These are phyloP conservation scores for Rafetus swinhoei DNA, from an alignment of 2,113 vertebrate species.

Conservation along the genomic window DNA sequence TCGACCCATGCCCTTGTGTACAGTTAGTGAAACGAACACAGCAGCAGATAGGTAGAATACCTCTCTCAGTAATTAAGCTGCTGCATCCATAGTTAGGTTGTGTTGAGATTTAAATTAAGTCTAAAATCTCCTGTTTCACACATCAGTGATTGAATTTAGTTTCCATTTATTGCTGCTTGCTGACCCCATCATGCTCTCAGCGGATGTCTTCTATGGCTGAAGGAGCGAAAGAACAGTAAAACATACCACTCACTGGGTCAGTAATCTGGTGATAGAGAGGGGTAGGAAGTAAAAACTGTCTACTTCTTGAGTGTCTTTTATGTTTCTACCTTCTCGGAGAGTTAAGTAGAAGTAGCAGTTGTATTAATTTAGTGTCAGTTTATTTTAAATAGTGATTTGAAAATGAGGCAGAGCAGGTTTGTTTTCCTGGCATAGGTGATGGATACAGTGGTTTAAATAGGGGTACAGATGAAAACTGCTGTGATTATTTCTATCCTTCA, in stretches of 20 bases:
- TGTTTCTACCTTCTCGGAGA: neutral
- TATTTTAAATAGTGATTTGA: neutral
- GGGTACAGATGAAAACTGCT: constrained; percentile 29
- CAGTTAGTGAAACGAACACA: neutral
- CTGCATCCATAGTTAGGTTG: neutral
- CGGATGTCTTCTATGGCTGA: neutral
- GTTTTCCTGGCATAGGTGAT: neutral
- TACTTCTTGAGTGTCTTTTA: neutral
- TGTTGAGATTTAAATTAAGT: neutral
- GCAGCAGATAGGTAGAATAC: neutral
- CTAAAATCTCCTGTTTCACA: neutral
- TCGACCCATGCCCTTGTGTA: neutral
- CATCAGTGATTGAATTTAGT: neutral
- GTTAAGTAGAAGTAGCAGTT: neutral
- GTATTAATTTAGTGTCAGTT: neutral
- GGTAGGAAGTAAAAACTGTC: neutral
- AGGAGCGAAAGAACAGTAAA: neutral
- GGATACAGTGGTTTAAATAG: neutral
- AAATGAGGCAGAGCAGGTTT: neutral
- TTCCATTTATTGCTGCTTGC: neutral
- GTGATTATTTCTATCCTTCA: neutral
- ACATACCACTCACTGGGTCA: neutral
- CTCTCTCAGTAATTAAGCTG: neutral
- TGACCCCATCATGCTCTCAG: neutral
- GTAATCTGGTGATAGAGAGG: neutral